Conservation (phyloP, 2,113 vertebrate genomes). For the Pygathrix nemaeus region DNA sequence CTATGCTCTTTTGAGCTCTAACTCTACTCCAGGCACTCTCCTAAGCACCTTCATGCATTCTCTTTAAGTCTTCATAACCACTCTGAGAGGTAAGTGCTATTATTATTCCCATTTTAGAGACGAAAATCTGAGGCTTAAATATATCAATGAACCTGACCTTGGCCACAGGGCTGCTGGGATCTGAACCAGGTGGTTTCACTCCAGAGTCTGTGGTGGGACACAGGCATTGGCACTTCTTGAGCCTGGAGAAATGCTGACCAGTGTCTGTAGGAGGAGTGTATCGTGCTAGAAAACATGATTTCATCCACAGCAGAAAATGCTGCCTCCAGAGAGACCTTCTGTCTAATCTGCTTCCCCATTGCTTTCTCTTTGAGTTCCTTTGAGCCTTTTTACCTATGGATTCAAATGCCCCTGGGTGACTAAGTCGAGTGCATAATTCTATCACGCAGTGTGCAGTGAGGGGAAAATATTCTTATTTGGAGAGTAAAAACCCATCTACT, state of each 20-base stretch:
- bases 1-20: not conserved
- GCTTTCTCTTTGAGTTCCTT: not conserved
- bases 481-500: not conserved
- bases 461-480: not conserved
- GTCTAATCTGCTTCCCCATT: not conserved
- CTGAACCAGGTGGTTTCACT: not conserved
- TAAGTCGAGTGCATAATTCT: not conserved
- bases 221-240: not conserved
- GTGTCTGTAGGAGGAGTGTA: not conserved
- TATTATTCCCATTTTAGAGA: not conserved
- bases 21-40: not conserved
- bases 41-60: not conserved
- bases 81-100: not conserved
- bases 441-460: not conserved
- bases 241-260: fast-evolving
- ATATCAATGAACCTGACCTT: not conserved
- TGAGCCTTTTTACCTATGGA: not conserved
- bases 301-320: not conserved
- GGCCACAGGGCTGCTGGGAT: not conserved
- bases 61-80: not conserved
- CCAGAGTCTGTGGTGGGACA: not conserved
- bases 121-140: not conserved
- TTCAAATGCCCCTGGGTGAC: not conserved
- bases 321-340: not conserved
- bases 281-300: not conserved